Evolutionary conservation across 2,888 invertebrate species (phyloP), one percentile per base, ranked within the genome.

Genomic region (Tyria jacobaeae): DNA sequence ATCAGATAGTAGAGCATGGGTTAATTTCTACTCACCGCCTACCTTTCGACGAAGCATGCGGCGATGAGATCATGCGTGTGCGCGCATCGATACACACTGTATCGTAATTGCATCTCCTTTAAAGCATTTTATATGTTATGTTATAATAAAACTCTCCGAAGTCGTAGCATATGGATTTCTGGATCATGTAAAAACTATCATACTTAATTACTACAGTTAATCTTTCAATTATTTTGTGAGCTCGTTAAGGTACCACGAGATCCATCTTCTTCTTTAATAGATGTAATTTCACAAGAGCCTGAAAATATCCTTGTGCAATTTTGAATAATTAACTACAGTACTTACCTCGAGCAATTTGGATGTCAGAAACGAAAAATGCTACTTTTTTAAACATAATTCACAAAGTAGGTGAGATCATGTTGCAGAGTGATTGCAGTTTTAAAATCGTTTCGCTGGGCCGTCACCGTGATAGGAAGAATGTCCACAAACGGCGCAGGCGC

Each of bases 61-160:
- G 48, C 68, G 71, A 71, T 69, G 76, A 76, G 75, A 60, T 64
- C 62, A 74, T 74, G 73, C 73, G 73, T 71, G 74, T 75, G 77
- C 76, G 79, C 71, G 62, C 65, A 62, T 75, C 79, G 78, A 78
- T 76, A 72, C 74, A 75, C 64, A 71, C 65, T 76, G 77, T 89
- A 91, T 90, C 91, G 83, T 90, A 91, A 91, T 91, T 89, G 75
- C 75, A 73, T 76, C 76, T 72, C 62, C 68, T 68, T 72, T 64
- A 65, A 73, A 68, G 70, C 70, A 72, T n/a, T n/a, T n/a, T n/a
- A n/a, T n/a, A n/a, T n/a, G n/a, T n/a, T n/a, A n/a, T 70, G 74
- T 73, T 68, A 68, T 76, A 75, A 70, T 71, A 73, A 78, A 73
- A 72, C 64, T 68, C 68, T 70, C 64, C 65, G 69, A 59, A 73